Evolutionary conservation across 2,113 vertebrate species (phyloP).

Genomic region (Pavo muticus): DNA sequence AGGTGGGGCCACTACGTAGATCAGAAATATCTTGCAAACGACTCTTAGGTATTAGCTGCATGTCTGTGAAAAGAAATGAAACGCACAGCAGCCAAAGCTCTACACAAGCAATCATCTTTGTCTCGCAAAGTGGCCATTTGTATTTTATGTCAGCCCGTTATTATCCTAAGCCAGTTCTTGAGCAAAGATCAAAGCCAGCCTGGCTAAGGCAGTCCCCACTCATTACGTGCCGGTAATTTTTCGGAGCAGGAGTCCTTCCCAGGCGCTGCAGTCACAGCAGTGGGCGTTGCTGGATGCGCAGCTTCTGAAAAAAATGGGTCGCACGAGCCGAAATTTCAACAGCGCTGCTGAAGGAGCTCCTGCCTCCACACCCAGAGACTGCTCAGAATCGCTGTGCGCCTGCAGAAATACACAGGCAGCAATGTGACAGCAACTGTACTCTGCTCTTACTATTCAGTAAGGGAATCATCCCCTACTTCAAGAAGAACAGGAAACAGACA

Average conservation of each 20-base stretch:
- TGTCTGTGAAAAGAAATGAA: conserved; percentile 43
- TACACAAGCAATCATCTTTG: conserved; percentile 49
- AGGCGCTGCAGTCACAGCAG: neutral
- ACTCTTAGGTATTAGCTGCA: conserved; percentile 44
- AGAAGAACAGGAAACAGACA: neutral
- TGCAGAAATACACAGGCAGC: neutral
- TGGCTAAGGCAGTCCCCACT: neutral
- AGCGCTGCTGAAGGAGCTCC: neutral
- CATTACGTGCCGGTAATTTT: neutral
- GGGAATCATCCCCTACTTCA: neutral
- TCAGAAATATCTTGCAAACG: conserved; percentile 53
- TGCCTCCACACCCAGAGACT: neutral
- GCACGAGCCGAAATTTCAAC: neutral
- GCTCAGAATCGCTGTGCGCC: neutral
- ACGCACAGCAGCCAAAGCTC: conserved; percentile 28
- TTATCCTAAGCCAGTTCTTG: conserved; percentile 41
- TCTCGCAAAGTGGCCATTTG: conserved; percentile 61
- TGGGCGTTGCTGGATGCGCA: neutral
- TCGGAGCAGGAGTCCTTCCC: neutral
- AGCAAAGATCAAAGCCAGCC: conserved; percentile 48
- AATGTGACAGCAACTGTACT: neutral
- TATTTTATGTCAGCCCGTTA: conserved; percentile 49
- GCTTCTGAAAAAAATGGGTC: neutral
- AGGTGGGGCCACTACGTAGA: conserved; percentile 54
- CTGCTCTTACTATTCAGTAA: neutral